These are phyloP conservation scores for Palloptera scutellata DNA, from an alignment of 2,888 invertebrate species.

Conservation along the genomic window DNA sequence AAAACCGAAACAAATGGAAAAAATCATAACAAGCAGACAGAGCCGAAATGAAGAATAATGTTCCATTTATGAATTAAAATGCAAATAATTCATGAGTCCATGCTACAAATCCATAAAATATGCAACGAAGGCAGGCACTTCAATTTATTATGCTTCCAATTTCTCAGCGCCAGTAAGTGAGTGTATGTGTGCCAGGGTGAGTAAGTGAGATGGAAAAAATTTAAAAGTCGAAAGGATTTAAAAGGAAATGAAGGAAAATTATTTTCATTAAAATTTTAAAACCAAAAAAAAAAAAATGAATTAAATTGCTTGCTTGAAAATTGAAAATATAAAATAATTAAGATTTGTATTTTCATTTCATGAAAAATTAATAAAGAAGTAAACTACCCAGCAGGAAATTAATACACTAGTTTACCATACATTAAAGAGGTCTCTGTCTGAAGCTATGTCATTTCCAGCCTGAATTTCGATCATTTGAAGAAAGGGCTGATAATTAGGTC, in stretches of 20 bases:
- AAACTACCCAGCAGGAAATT: too few relatives aligned
- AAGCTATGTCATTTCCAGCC: too few relatives aligned
- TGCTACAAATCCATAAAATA: slow-evolving; percentile 34
- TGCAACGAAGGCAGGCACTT: slow-evolving; percentile 30
- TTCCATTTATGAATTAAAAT: slow-evolving; percentile 49
- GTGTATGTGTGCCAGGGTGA: too few relatives aligned
- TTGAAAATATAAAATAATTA: slow-evolving; percentile 3
- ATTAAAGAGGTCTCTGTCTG: too few relatives aligned
- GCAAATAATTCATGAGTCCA: slow-evolving; percentile 48
- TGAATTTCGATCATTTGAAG: too few relatives aligned
- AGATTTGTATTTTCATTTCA: slow-evolving; percentile 1
- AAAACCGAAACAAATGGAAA: slow-evolving; percentile 24
- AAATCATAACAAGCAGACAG: slow-evolving; percentile 24
- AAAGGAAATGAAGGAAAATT: slow-evolving; percentile 8
- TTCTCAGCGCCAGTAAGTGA: neutral
- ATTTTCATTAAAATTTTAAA: neutral
- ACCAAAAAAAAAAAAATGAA: too few relatives aligned
- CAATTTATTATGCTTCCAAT: slow-evolving; percentile 37
- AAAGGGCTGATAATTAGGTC: too few relatives aligned
- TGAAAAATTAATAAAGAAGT: slow-evolving; percentile 5
- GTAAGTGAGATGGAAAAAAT: neutral
- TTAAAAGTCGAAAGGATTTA: slow-evolving; percentile 9
- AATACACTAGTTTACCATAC: too few relatives aligned
- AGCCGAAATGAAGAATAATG: slow-evolving; percentile 25
- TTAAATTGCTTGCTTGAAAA: slow-evolving; percentile 1